Conservation (phyloP, 1,140 invertebrate species). For the Bombus waltoni region DNA sequence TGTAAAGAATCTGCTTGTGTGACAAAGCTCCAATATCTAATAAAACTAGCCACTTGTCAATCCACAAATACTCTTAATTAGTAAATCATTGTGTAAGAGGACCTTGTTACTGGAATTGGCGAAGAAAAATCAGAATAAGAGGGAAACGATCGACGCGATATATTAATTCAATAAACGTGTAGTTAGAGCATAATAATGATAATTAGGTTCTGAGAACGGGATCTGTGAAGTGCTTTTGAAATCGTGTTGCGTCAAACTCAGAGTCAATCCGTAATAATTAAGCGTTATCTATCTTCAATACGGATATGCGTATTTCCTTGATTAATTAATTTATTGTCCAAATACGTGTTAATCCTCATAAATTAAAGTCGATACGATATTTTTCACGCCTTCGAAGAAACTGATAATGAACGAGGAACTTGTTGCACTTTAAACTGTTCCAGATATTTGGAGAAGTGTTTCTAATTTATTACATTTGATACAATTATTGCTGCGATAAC, state of each 20-base stretch:
- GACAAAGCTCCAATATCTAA: not conserved
- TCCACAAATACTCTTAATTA: not conserved
- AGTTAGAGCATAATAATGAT: not conserved
- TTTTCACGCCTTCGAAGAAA: not conserved
- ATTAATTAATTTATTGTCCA: not conserved
- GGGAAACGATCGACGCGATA: not conserved
- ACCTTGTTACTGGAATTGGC: not conserved
- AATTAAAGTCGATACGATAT: not conserved
- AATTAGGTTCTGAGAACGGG: not conserved
- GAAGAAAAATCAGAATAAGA: not conserved
- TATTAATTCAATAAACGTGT: not conserved
- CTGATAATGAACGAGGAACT: not conserved
- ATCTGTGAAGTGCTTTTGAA: constrained; percentile 4
- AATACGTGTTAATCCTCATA: not conserved
- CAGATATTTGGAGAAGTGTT: not conserved
- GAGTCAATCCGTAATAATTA: not conserved
- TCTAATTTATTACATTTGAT: not conserved
- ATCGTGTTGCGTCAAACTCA: not conserved
- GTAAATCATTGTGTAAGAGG: not conserved
- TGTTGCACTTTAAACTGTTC: not conserved
- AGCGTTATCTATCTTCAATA: not conserved
- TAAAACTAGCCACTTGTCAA: not conserved
- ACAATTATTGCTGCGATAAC: not conserved
- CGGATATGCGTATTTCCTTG: not conserved
- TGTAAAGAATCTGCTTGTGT: not conserved